Evolutionary conservation across 1,140 invertebrate genomes (phyloP).

Genomic region (Coptotermes formosanus): DNA sequence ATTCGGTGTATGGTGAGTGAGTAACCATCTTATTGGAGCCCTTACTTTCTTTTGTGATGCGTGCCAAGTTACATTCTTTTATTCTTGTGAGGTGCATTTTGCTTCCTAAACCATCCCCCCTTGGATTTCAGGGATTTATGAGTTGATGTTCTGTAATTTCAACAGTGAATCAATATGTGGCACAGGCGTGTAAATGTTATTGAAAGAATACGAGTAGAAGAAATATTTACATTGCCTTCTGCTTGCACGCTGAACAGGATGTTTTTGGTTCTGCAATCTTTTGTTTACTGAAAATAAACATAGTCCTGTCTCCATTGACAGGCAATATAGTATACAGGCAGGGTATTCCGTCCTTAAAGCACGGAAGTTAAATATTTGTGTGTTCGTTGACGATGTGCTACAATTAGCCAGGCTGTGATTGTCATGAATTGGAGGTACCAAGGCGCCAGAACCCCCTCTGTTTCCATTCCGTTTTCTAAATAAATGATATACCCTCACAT

Average conservation of each 20-base stretch:
- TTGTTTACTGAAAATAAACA: conserved; percentile 14
- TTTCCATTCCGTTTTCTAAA: no score
- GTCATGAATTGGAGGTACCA: background rate
- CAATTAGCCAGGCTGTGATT: conserved; percentile 11
- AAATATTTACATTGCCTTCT: conserved; percentile 4
- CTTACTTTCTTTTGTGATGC: no score
- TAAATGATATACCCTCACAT: no score
- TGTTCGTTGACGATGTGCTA: background rate
- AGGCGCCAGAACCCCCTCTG: background rate
- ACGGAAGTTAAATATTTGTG: conserved; percentile 14
- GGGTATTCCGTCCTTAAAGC: background rate
- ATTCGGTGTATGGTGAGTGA: no score
- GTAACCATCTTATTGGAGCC: no score
- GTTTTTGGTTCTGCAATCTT: conserved; percentile 12
- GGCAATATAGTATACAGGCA: background rate
- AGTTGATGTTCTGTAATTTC: background rate
- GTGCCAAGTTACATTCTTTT: no score
- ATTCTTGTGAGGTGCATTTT: background rate
- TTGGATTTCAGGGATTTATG: background rate
- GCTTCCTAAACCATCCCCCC: background rate
- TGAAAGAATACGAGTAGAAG: background rate
- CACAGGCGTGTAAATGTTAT: conserved; percentile 4
- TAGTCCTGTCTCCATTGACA: background rate
- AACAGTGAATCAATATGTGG: conserved; percentile 1
- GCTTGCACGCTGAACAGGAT: background rate